Conservation (phyloP, 2,797 vertebrate genomes). For the Gephyroberyx darwinii region DNA sequence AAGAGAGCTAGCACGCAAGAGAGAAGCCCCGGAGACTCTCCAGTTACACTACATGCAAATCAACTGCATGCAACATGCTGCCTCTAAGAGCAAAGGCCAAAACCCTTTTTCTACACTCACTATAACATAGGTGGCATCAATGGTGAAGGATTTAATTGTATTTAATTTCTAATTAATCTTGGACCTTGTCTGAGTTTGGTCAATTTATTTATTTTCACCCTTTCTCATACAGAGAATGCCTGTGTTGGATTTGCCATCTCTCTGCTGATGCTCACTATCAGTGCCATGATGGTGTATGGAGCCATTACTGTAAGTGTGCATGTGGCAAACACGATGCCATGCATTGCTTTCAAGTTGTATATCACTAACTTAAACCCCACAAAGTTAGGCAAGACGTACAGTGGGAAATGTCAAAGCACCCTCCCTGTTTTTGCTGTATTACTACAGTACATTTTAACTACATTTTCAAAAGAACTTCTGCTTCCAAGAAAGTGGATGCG, state of each 20-base stretch:
- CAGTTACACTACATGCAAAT: slow-evolving; percentile 40
- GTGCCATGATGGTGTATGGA: slow-evolving; percentile 99
- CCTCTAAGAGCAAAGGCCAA: slow-evolving; percentile 19
- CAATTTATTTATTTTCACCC: slow-evolving; percentile 1
- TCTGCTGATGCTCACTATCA: slow-evolving; percentile 99
- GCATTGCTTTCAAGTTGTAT: slow-evolving; percentile 16
- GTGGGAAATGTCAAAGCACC: slow-evolving; percentile 12
- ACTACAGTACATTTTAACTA: slow-evolving; percentile 8
- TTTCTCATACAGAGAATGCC: slow-evolving; percentile 87
- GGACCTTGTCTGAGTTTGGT: background rate
- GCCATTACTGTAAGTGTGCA: slow-evolving; percentile 93
- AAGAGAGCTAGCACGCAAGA: slow-evolving; percentile 28
- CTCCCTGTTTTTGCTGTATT: background rate
- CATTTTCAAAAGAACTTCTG: background rate
- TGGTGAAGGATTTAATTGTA: too few species aligned
- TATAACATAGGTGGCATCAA: background rate
- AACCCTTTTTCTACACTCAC: background rate
- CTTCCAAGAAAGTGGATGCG: background rate
- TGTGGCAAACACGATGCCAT: slow-evolving; percentile 28
- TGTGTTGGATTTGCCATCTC: slow-evolving; percentile 97
- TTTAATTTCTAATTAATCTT: background rate
- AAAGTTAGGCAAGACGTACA: slow-evolving; percentile 7
- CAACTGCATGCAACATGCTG: slow-evolving; percentile 11
- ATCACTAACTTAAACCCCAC: background rate
- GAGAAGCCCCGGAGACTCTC: slow-evolving; percentile 38